Percentiles rank a stretch among this genome's conserved stretches.
Conservation (phyloP, 2,797 vertebrate genomes). For the Dryobates pubescens region DNA sequence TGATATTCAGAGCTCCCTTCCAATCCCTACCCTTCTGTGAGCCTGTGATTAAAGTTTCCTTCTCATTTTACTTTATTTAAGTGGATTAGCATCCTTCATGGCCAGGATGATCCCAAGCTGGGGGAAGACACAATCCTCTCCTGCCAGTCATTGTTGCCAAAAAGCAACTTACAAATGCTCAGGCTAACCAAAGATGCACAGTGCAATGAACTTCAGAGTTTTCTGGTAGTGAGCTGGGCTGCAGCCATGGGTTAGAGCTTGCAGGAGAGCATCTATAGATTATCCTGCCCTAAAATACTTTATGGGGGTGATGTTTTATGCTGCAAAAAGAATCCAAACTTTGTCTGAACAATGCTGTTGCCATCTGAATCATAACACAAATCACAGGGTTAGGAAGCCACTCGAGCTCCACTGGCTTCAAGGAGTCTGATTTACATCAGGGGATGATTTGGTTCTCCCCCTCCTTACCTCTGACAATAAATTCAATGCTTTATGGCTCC, state of each 20-base stretch:
- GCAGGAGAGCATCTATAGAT: not conserved
- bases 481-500: not conserved
- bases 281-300: not conserved
- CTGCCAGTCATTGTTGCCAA: not conserved
- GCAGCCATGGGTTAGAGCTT: not conserved
- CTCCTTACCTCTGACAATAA: constrained; percentile 1
- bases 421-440: not conserved
- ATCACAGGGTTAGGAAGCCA: not conserved
- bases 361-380: not conserved
- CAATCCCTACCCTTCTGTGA: too few species aligned
- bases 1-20: too few species aligned
- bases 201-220: not conserved
- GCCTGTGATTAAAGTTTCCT: not conserved
- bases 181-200: not conserved
- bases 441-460: not conserved
- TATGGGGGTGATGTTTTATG: not conserved
- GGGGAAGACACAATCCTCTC: not conserved
- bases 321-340: constrained; percentile 33
- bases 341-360: not conserved
- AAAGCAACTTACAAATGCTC: not conserved
- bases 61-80: not conserved
- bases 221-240: not conserved
- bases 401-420: not conserved
- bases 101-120: not conserved
- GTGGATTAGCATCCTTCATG: not conserved